A percentile compares a stretch with the other conserved stretches of the same genome.
phyloP scores from a whole-genome alignment of 2,113 vertebrate genomes.

The Sciurus niger region DNA sequence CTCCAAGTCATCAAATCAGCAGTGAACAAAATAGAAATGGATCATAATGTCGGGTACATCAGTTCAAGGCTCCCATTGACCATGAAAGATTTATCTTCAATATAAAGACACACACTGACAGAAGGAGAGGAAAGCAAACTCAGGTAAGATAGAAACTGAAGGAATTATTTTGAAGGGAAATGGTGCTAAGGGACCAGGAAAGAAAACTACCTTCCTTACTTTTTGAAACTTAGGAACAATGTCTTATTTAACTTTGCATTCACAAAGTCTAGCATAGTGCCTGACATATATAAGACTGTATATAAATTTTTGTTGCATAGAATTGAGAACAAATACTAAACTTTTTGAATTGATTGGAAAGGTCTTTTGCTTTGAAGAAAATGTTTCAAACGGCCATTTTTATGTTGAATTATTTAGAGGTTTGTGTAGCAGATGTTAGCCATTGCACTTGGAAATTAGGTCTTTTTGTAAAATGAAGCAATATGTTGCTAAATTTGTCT shows the following conservation, averaged over 20 bases:
- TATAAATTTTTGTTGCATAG: not conserved
- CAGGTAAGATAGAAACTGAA: slow-evolving; percentile 10
- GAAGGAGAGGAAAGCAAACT: slow-evolving; percentile 1
- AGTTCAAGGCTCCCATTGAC: not conserved
- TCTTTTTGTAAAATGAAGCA: slow-evolving; percentile 38
- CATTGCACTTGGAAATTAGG: slow-evolving; percentile 18
- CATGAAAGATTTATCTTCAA: not conserved
- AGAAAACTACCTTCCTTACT: not conserved
- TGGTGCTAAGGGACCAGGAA: not conserved
- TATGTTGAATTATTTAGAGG: not conserved
- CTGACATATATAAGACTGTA: not conserved
- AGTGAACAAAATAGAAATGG: not conserved
- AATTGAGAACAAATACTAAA: not conserved
- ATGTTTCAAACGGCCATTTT: not conserved
- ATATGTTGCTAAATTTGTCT: slow-evolving; percentile 36
- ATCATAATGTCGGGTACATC: not conserved
- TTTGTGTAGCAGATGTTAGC: not conserved
- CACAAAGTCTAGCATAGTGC: not conserved
- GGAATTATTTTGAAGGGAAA: not conserved
- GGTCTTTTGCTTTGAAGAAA: not conserved
- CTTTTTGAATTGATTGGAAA: not conserved
- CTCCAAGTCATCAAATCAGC: not conserved
- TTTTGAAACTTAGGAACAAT: not conserved
- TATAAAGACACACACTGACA: not conserved
- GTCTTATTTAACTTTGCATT: not conserved